Percentiles rank a stretch among this genome's conserved stretches.
These are phyloP conservation scores for Hiodon alosoides DNA, from an alignment of 2,113 vertebrate species.

Conservation along the genomic window DNA sequence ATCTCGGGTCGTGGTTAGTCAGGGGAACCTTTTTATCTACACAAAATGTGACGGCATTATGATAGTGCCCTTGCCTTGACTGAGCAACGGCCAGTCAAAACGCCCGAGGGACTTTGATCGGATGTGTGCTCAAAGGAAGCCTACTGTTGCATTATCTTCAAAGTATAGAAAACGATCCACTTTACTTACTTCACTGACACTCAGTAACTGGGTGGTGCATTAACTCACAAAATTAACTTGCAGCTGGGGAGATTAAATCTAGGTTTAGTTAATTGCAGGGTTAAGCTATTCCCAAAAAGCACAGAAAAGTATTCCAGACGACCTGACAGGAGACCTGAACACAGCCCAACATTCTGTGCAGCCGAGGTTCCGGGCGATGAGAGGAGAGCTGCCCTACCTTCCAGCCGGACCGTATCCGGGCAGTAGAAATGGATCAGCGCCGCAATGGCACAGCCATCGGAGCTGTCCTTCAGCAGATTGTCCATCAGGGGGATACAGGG, in stretches of 20 bases:
- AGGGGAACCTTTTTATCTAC: not conserved
- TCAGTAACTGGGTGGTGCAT: not conserved
- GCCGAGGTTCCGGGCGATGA: not conserved
- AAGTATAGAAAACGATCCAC: not conserved
- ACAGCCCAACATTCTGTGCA: not conserved
- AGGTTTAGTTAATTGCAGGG: not conserved
- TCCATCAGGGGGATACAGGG: conserved; percentile 86
- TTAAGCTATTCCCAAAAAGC: not conserved
- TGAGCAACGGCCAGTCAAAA: not conserved
- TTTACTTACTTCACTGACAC: not conserved
- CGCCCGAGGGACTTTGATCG: not conserved
- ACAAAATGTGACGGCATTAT: not conserved
- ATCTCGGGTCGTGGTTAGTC: not conserved
- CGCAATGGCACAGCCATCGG: conserved; percentile 84
- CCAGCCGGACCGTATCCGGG: conserved; percentile 73
- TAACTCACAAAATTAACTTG: not conserved
- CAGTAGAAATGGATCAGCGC: conserved; percentile 95
- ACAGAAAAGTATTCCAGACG: not conserved
- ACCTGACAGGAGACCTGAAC: not conserved
- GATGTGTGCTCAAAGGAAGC: not conserved
- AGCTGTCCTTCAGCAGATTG: conserved; percentile 88
- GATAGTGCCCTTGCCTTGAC: not conserved
- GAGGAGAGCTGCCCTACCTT: conserved; percentile 61
- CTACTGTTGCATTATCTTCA: not conserved
- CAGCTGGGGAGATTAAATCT: not conserved